Conservation (phyloP, 2,797 vertebrate genomes). For the Myotis vivesi region DNA sequence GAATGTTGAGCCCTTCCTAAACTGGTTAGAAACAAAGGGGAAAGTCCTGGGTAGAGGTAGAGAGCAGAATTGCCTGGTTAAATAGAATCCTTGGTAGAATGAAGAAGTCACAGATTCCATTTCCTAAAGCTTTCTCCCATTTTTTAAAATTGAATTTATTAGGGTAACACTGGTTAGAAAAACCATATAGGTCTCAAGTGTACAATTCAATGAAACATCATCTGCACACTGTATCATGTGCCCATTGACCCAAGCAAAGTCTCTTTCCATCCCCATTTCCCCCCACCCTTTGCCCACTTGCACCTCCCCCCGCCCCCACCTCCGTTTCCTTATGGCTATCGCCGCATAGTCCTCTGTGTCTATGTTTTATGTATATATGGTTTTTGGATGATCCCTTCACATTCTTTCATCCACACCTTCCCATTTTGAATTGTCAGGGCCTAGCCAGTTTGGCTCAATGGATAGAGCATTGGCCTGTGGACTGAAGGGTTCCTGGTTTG, state of each 20-base stretch:
- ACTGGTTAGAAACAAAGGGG: background rate
- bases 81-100: background rate
- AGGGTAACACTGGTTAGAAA: background rate
- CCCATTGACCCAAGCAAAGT: background rate
- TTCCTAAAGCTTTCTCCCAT: background rate
- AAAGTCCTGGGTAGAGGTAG: background rate
- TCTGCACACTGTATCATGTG: background rate
- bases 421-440: background rate
- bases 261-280: background rate
- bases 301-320: too few relatives aligned
- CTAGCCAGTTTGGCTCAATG: too few relatives aligned
- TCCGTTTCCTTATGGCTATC: background rate
- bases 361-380: background rate
- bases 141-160: background rate
- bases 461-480: too few relatives aligned
- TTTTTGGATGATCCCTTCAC: background rate
- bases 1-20: background rate
- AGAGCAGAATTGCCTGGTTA: background rate
- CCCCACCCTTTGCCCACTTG: background rate
- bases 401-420: background rate
- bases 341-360: background rate
- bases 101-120: background rate
- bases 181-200: background rate
- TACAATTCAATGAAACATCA: background rate
- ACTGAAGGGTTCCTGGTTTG: too few relatives aligned